Conservation (phyloP, 2,797 vertebrate genomes). For the Amniataba percoides region DNA sequence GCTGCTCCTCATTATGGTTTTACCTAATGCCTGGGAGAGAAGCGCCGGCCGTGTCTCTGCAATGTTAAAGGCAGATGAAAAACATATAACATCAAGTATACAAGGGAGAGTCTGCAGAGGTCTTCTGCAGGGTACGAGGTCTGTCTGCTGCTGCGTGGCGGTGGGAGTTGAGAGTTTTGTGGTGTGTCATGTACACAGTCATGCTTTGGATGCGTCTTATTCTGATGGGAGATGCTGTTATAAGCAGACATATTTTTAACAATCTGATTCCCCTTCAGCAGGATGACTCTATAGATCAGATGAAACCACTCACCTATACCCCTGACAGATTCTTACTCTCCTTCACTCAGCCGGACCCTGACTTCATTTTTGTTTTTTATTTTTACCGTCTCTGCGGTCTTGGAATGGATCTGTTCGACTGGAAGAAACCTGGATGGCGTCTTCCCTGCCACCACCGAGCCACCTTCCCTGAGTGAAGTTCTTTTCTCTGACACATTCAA, state of each 20-base stretch:
- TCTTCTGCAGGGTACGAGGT: not conserved
- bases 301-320: constrained; percentile 30
- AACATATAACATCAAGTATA: constrained; percentile 37
- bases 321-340: constrained; percentile 24
- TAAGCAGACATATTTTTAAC: constrained; percentile 7
- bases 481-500: constrained; percentile 80
- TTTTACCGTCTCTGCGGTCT: constrained; percentile 20
- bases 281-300: constrained; percentile 26
- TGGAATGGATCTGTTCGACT: constrained; percentile 54
- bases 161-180: not conserved
- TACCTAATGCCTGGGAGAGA: constrained; percentile 63
- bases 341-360: not conserved
- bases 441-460: constrained; percentile 29
- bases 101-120: constrained; percentile 20
- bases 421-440: constrained; percentile 46
- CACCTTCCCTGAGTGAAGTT: constrained; percentile 60
- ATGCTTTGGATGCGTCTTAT: not conserved
- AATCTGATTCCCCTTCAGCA: not conserved
- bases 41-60: constrained; percentile 28
- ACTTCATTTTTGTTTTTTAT: constrained; percentile 16
- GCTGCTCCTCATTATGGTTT: constrained; percentile 67
- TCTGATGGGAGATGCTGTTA: not conserved
- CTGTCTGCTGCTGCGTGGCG: constrained; percentile 21
- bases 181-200: not conserved
- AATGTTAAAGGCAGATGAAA: constrained; percentile 54